A percentile compares a stretch with the other conserved stretches of the same genome.
phyloP scores from a whole-genome alignment of 2,113 vertebrate genomes.

The Formicarius rufipectus region DNA sequence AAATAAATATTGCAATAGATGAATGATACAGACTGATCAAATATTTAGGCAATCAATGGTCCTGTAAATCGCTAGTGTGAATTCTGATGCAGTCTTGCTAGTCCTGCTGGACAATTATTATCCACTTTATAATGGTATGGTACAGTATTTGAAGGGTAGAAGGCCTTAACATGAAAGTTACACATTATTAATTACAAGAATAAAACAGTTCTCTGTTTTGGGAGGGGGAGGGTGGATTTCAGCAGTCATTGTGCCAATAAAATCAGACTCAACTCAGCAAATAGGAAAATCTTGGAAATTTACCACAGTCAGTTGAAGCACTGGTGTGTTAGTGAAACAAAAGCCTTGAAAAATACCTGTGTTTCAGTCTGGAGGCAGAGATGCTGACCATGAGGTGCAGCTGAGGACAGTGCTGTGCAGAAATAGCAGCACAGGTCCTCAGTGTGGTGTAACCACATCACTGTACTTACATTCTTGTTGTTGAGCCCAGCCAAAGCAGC shows the following conservation, averaged over 20 bases:
- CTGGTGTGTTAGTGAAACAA: not conserved
- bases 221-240: too few relatives aligned
- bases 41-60: slow-evolving; percentile 54
- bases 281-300: not conserved
- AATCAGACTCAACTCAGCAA: not conserved
- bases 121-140: not conserved
- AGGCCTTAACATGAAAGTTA: not conserved
- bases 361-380: not conserved
- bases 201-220: not conserved
- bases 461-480: not conserved
- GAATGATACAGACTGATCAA: slow-evolving; percentile 23
- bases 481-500: not conserved
- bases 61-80: slow-evolving; percentile 33
- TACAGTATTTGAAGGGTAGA: not conserved
- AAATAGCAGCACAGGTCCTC: not conserved
- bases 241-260: not conserved
- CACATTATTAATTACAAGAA: not conserved
- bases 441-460: not conserved
- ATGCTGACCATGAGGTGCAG: not conserved
- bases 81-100: slow-evolving; percentile 27
- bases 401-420: not conserved
- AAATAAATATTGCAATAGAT: slow-evolving; percentile 55
- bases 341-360: not conserved
- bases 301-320: not conserved
- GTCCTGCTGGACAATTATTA: slow-evolving; percentile 25